phyloP scores from a whole-genome alignment of 2,113 vertebrate species.

The Xenopus laevis region DNA sequence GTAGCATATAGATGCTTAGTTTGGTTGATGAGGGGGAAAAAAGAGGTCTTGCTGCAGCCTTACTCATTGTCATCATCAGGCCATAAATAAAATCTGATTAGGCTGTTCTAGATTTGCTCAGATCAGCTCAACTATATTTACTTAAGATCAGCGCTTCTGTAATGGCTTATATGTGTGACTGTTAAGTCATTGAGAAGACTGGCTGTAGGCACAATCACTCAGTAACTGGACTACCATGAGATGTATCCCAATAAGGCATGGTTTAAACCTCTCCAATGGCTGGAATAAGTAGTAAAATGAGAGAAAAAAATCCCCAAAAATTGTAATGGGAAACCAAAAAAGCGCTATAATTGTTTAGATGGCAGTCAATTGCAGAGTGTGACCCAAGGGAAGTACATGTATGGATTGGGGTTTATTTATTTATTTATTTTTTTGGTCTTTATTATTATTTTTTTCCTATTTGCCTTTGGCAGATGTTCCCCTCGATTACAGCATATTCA shows the following conservation, averaged over 20 bases:
- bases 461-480: slow-evolving; percentile 14
- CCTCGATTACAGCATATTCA: slow-evolving; percentile 28
- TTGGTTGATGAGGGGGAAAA: slow-evolving; percentile 14
- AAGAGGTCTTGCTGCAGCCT: neutral
- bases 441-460: too few species aligned
- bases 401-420: too few species aligned
- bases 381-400: too few species aligned
- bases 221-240: neutral
- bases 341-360: too few species aligned
- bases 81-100: slow-evolving; percentile 27
- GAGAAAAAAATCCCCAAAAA: too few species aligned
- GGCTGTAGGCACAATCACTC: neutral
- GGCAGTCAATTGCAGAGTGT: too few species aligned
- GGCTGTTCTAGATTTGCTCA: neutral
- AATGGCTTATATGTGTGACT: neutral
- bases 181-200: slow-evolving; percentile 2
- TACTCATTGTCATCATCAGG: slow-evolving; percentile 5
- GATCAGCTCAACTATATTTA: slow-evolving; percentile 11
- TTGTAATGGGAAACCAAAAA: too few species aligned
- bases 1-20: slow-evolving; percentile 13
- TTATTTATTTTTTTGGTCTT: too few species aligned
- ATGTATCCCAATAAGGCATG: neutral
- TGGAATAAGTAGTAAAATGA: neutral
- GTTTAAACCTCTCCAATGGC: slow-evolving; percentile 5
- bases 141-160: neutral